Evolutionary conservation across 2,888 invertebrate species (phyloP).

Genomic region (Slavum lentiscoides): DNA sequence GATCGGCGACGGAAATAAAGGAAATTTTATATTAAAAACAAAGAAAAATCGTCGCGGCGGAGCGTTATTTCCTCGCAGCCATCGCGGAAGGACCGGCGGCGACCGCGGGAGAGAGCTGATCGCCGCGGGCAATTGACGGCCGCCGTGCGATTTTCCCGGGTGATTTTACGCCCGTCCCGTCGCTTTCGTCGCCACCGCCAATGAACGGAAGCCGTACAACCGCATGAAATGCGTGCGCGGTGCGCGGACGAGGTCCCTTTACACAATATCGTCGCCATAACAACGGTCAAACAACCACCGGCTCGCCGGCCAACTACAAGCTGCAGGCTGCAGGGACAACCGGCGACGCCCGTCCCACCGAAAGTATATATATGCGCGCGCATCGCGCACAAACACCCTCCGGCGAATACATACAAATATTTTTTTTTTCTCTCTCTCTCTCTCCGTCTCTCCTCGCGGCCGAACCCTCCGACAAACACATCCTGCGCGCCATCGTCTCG

Average conservation of each 20-base stretch:
- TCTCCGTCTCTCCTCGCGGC: no score
- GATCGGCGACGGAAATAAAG: no score
- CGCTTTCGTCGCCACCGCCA: constrained; percentile 36
- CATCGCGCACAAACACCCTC: constrained; percentile 13
- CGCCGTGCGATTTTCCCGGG: background rate
- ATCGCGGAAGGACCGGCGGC: no score
- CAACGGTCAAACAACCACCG: constrained; percentile 45
- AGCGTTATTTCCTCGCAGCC: no score
- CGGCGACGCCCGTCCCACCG: background rate
- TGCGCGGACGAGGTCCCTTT: background rate
- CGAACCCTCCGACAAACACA: no score
- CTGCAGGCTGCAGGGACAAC: constrained; percentile 27
- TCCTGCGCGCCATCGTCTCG: no score
- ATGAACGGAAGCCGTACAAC: constrained; percentile 35
- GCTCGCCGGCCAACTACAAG: constrained; percentile 22
- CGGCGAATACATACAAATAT: background rate
- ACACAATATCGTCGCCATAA: constrained; percentile 27
- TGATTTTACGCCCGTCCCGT: background rate
- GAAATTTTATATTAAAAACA: no score
- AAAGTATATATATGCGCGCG: background rate
- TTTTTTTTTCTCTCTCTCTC: no score
- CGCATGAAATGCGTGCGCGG: background rate
- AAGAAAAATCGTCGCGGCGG: no score
- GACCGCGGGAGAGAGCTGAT: background rate
- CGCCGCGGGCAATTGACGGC: background rate